Base-by-base conservation (phyloP, 2,888 invertebrate genomes). In the Coelopa pilipes region DNA sequence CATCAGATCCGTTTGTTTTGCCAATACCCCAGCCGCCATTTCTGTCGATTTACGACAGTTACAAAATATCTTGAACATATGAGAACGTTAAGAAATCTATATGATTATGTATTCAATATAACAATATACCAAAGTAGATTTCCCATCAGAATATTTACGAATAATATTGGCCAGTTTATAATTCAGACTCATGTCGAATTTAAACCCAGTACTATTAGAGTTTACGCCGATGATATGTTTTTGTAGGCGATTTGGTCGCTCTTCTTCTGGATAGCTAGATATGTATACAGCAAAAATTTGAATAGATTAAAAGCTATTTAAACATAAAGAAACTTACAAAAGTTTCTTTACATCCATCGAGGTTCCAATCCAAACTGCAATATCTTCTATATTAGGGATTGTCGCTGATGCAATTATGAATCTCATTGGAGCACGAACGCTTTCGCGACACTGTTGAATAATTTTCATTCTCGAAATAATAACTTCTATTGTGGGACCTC, bases 361-460 rank as follows among this genome's bases (percentile, higher is more conserved):
- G 21, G 12, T 13, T 17, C 46, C 89, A 1, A 95, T 87, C 94
- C 94, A 95, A 53, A 89, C 87, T 0, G 93, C 92, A 24, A 94
- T 90, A 83, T 95, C 95, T 79, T 92, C 91, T 46, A 92, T 91
- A 82, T 95, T 95, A 63, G 93, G 91, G 75, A 94, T 91, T 0
- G 94, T 94, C 1, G 95, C 95, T 0, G 95, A 95, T 0, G 93
- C 91, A 0, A 94, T 94, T 10, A 95, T 87, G 83, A 94, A 93
- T 80, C 95, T 85, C 19, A 74, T 12, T 0, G 50, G 55, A 0
- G 17, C 19, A 53, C 53, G 57, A 21, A 10, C 11, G n/a, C 24
- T 19, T n/a, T n/a, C n/a, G n/a, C n/a, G n/a, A n/a, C n/a, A n/a
- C n/a, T n/a, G 70, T 13, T 2, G 21, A n/a, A 73, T 53, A 0